phyloP scores from a whole-genome alignment of 2,113 vertebrate genomes.

The Callaeas wilsoni region DNA sequence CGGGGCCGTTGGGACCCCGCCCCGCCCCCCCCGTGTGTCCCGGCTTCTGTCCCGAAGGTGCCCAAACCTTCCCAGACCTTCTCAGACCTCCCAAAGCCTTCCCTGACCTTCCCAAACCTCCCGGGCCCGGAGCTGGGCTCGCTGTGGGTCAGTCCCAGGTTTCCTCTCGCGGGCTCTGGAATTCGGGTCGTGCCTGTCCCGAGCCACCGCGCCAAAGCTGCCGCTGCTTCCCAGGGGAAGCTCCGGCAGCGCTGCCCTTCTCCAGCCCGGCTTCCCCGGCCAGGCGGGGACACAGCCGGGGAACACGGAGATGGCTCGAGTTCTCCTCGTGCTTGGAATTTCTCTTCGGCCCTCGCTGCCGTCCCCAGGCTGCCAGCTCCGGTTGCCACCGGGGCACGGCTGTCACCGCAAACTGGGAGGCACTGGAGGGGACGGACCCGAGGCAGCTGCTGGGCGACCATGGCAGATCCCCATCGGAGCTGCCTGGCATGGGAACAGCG shows the following conservation, averaged over 20 bases:
- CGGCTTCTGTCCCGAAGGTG: not conserved
- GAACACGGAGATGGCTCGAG: not conserved
- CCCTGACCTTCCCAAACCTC: accelerated
- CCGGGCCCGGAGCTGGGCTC: not conserved
- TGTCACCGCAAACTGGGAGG: accelerated
- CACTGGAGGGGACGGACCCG: not conserved
- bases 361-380: not conserved
- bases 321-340: not conserved
- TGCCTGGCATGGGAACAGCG: not conserved
- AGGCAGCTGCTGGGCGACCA: not conserved
- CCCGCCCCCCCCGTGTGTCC: not conserved
- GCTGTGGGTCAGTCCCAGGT: not conserved
- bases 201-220: not conserved
- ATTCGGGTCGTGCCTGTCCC: accelerated
- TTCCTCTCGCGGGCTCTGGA: not conserved
- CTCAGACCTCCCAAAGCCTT: not conserved
- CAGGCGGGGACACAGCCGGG: not conserved
- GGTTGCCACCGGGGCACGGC: not conserved
- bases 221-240: not conserved
- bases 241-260: not conserved
- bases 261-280: not conserved
- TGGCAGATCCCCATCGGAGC: not conserved
- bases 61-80: not conserved
- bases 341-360: not conserved
- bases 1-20: not conserved